phyloP scores from a whole-genome alignment of 1,140 invertebrate species.

The Campoletis sonorensis region DNA sequence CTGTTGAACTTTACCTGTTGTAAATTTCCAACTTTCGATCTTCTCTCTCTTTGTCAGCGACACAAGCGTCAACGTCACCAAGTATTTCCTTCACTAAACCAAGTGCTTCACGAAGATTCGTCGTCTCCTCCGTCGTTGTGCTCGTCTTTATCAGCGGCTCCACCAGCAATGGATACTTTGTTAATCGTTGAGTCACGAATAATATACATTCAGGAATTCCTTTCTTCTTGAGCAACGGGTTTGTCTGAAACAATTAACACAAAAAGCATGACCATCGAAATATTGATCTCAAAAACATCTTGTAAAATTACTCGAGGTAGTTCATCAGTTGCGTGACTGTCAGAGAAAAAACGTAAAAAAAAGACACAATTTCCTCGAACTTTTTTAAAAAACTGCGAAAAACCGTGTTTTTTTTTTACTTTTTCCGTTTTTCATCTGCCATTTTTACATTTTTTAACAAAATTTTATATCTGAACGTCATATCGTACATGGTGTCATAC shows the following conservation, averaged over 20 bases:
- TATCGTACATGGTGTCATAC: too few species aligned
- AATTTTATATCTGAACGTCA: too few species aligned
- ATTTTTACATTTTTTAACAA: too few species aligned
- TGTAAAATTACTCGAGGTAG: not conserved
- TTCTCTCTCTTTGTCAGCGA: constrained; percentile 93
- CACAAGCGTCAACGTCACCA: constrained; percentile 92
- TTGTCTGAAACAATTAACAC: constrained; percentile 74
- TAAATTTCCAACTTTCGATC: constrained; percentile 94
- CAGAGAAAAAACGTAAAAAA: too few species aligned
- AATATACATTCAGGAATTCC: constrained; percentile 96
- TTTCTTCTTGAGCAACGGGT: constrained; percentile 93
- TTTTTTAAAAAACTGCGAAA: too few species aligned
- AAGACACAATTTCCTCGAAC: too few species aligned
- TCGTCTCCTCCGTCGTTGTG: constrained; percentile 79
- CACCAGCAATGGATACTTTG: constrained; percentile 95
- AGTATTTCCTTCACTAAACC: constrained; percentile 91
- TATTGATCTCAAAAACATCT: not conserved
- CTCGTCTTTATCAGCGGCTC: constrained; percentile 95
- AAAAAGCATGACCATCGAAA: not conserved
- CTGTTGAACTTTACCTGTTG: constrained; percentile 78
- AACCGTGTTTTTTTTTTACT: too few species aligned
- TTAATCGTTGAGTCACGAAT: constrained; percentile 94
- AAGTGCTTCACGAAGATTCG: constrained; percentile 85
- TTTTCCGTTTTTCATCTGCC: too few species aligned
- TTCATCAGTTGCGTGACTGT: too few species aligned